Evolutionary conservation across 2,113 vertebrate genomes (phyloP), one percentile per base, ranked within the genome.

Genomic region (Boulengeromyrus knoepffleri): DNA sequence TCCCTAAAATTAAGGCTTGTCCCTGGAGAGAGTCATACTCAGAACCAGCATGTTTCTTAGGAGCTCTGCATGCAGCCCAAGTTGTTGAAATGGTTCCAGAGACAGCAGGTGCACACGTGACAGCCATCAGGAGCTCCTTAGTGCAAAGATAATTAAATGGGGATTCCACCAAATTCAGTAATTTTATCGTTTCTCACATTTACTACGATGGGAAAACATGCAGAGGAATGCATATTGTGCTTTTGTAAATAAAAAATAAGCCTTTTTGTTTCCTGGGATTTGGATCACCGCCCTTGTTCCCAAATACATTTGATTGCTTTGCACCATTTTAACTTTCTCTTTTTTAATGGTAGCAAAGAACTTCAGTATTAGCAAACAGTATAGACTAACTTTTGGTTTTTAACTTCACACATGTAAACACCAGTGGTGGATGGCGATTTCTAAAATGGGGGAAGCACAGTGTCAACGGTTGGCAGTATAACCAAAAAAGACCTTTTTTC

Each of bases 131-230:
- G 19, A 17, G 27, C 24, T 42, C 49, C 27, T 53, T 15, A 53
- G 85, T 49, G 27, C 49, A 87, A 49, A 53, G 36, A 53, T 52
- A 87, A 47, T 86, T 31, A 86, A 50, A 83, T 19, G 77, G 39
- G 77, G 42, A 83, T 83, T 83, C 77, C 45, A 85, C 42, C 17
- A 47, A 85, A 85, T 24, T 45, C 39, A 8, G 39, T 47, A 47
- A 47, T 85, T 85, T 85, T 85, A 46, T 85, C 47, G 39, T 85
- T 85, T 85, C 74, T 80, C 74, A 80, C 12, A 80, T 80, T 80
- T 42, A 15, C 74, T 80, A 42, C 2, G 36, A 42, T 42, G 74
- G 74, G 36, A 80, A 42, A 19, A 42, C 39, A 80, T 80, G n/a
- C 74, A 80, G 74, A 42, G 36, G 74, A 80, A 80, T 42, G 74